Percentiles rank a stretch among this genome's conserved stretches.
phyloP scores from a whole-genome alignment of 2,113 vertebrate genomes.

The Phasianus colchicus region DNA sequence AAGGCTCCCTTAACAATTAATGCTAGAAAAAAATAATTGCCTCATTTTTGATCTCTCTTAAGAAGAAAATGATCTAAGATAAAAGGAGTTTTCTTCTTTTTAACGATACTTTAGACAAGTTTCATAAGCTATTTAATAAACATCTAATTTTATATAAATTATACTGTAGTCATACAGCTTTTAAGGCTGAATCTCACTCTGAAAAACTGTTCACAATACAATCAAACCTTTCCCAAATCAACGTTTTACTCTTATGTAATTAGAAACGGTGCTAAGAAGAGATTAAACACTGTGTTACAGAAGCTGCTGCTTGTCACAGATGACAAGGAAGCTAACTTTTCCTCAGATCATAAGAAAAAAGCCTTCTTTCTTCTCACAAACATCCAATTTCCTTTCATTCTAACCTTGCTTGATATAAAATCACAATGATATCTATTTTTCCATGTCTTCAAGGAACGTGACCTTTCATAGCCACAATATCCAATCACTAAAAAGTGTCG shows the following conservation, averaged over 20 bases:
- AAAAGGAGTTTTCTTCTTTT: neutral
- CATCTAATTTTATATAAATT: neutral
- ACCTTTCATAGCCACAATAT: neutral
- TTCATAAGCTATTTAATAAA: neutral
- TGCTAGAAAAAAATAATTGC: neutral
- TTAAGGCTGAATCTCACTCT: neutral
- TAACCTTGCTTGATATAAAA: slow-evolving; percentile 54
- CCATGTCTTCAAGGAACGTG: slow-evolving; percentile 10
- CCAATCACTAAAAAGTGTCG: slow-evolving; percentile 23
- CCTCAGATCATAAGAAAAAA: slow-evolving; percentile 67
- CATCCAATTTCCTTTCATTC: slow-evolving; percentile 68
- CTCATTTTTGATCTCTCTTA: neutral
- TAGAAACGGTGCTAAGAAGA: neutral
- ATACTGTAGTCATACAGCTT: neutral
- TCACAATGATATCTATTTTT: slow-evolving; percentile 73
- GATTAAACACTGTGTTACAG: neutral
- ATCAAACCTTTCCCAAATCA: neutral
- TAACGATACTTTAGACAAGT: neutral
- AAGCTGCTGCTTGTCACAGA: neutral
- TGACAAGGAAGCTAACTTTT: neutral
- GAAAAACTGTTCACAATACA: neutral
- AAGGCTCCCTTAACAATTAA: neutral
- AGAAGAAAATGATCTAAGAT: neutral
- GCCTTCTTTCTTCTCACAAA: slow-evolving; percentile 76
- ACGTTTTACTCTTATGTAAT: neutral